Evolutionary conservation across 2,888 invertebrate species (phyloP), one percentile per base, ranked within the genome.

Genomic region (Pseudococcus viburni): DNA sequence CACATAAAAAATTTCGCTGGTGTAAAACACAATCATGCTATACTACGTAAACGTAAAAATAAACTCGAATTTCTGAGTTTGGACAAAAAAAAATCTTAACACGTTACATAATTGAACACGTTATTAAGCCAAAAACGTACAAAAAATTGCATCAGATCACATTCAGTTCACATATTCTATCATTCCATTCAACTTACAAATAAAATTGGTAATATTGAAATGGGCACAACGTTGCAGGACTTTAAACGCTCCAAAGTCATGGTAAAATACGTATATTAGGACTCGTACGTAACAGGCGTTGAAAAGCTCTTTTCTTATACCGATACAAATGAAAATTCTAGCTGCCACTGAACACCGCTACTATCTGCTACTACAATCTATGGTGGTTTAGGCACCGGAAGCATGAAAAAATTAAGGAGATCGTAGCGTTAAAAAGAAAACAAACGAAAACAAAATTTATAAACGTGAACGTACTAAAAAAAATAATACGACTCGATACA

Each of bases 111-210:
- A 80, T 80, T 42, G 39, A 80, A 80, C 80, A 80, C 80, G 80
- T 73, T 73, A 73, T 73, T 73, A 73, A 73, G 68, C 42, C 42
- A n/a, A 80, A 80, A 42, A 80, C n/a, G 19, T 59, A 59, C 19
- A 19, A 80, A 80, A 80, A 80, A 80, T 73, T 33, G n/a, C 59
- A 17, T 80, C 80, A 42, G 46, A 80, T 80, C 80, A 80, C 80
- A 80, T 26, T 42, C 46, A 42, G 80, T 26, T 80, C 80, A 77
- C 77, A 15, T 55, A 15, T 80, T 80, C n/a, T 77, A 59, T 59
- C n/a, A 19, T 42, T 42, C 59, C 19, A 22, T 80, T 80, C n/a
- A 15, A 42, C 80, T 80, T 80, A 80, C 39, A 33, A 42, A 80
- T 80, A 80, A 26, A 26, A 42, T 80, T 80, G 80, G 80, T 80